Base-by-base conservation (phyloP, 2,797 vertebrate genomes). In the Diplodus sargus region DNA sequence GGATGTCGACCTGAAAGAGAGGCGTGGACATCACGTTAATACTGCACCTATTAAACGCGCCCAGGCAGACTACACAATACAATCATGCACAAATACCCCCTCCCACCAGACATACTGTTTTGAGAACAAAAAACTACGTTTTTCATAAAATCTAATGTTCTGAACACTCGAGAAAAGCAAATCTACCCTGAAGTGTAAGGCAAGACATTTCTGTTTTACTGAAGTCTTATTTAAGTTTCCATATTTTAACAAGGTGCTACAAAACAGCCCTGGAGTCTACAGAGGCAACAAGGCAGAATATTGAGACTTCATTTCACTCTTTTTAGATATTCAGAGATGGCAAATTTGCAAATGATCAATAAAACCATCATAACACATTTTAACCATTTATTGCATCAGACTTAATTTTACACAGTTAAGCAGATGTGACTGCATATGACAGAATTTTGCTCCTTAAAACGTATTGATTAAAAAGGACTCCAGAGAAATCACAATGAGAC, bases 1-100 rank as follows among this genome's bases (percentile, higher is more conserved):
- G 81, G 97, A 97, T 5, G 94, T 84, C 79, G 98, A 99, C 96
- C 98, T 99, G 97, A 75, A 97, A 97, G 93, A 97, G 92, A 98
- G 93, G 92, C 93, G 72, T 76, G 79, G 84, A 89, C 74, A 76
- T 22, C 2, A 67, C 62, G 81, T 95, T 91, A 95, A 92, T 89
- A 79, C 70, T 79, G 76, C 76, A 85, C 80, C 53, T 64, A 76
- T 64, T 54, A 60, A 60, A 60, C 43, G 13, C 0, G 57, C 48
- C 45, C 80, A 68, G 17, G 53, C 63, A 82, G 0, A 78, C 74
- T 59, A 70, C 30, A 90, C 60, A 57, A 82, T 2, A 86, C 60
- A 79, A 49, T 76, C 88, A 81, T 71, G 74, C 84, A 85, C 73
- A 84, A 49, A 54, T 0, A 56, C 7, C 52, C 28, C 42, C 48